Evolutionary conservation across 2,888 invertebrate genomes (phyloP), one percentile per base, ranked within the genome.

Genomic region (Arge pagana): DNA sequence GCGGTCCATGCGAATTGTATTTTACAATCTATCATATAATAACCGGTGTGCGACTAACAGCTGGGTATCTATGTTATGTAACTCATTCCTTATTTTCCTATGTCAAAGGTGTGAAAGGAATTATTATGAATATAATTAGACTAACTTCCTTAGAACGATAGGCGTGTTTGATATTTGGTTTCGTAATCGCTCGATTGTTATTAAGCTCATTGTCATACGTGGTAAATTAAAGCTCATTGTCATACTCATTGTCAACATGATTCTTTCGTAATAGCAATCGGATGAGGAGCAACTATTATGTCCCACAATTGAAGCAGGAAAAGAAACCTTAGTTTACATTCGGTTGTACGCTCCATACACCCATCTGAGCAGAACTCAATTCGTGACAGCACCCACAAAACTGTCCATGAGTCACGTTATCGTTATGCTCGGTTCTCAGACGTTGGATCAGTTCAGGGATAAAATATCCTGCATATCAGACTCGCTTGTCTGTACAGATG

Each of bases 401-500:
- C 54, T 39, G 59, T 80, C 51, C 18, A 15, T 81, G 52, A 73
- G 77, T 26, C 83, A 83, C 60, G 84, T 85, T 57, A 81, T 87
- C 55, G 72, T 82, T 8, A 81, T 88, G 0, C 75, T 87, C n/a
- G 88, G 89, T 1, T 77, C 79, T 13, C 88, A 90, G 70, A 80
- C 79, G 18, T 78, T 96, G 57, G 79, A 83, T n/a, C 83, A 85
- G 39, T 77, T 96, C 30, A 81, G 89, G 2, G 91, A 93, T 67
- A 82, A 83, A 60, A 85, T 95, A 58, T 77, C 80, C 13, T 96
- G 96, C 71, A 73, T 84, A 41, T 85, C 88, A 58, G 91, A 94
- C 72, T 70, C 79, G 15, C 82, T 82, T 50, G 76, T 83, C 58
- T 78, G 84, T 15, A 76, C 80, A 26, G 89, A 89, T 66, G 77